A percentile compares a stretch with the other conserved stretches of the same genome.
Conservation (phyloP, 2,888 invertebrate genomes). For the Hesperia comma region DNA sequence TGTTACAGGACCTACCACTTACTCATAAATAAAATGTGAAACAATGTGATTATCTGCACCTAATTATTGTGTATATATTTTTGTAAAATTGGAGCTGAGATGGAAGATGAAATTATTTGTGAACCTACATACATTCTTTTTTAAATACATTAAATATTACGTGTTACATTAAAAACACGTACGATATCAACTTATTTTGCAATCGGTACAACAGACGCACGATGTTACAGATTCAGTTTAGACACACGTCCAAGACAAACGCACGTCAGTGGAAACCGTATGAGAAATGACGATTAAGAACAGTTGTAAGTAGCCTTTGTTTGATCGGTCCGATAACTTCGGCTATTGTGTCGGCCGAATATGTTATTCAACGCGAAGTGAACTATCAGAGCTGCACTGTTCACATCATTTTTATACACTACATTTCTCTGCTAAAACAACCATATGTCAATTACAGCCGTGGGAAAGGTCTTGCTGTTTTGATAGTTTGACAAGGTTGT, state of each 20-base stretch:
- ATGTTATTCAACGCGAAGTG: constrained; percentile 55
- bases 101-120: no score
- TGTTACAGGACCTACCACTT: no score
- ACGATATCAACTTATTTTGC: constrained; percentile 37
- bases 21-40: no score
- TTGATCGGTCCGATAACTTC: constrained; percentile 69
- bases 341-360: constrained; percentile 65
- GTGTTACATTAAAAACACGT: no score
- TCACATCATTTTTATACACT: constrained; percentile 35
- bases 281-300: constrained; percentile 83
- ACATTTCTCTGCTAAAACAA: constrained; percentile 21
- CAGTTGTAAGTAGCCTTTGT: constrained; percentile 83
- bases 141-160: no score
- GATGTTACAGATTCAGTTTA: constrained; percentile 60
- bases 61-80: no score
- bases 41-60: no score
- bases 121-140: no score
- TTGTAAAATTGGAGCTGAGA: no score
- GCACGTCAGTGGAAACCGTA: constrained; percentile 74
- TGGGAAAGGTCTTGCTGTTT: constrained; percentile 19
- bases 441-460: constrained; percentile 11
- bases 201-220: constrained; percentile 45
- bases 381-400: constrained; percentile 35
- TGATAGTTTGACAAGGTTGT: background rate
- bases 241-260: constrained; percentile 60